These are phyloP conservation scores for Podotricha telesiphe DNA, from an alignment of 2,888 invertebrate genomes.

Conservation along the genomic window DNA sequence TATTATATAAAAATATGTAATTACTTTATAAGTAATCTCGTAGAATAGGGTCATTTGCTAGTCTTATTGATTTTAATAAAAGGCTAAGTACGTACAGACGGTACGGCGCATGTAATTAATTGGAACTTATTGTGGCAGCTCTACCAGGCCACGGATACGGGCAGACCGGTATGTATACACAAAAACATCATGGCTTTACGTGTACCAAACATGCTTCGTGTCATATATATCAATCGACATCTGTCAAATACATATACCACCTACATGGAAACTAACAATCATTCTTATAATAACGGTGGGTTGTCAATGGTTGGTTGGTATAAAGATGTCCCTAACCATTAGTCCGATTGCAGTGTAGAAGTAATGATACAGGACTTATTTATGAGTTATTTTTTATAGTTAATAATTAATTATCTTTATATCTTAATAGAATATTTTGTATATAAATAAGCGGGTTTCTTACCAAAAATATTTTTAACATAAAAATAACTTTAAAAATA, in stretches of 20 bases:
- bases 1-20: neutral
- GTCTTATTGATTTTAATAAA: constrained; percentile 22
- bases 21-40: neutral
- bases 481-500: no score
- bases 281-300: neutral
- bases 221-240: constrained; percentile 9
- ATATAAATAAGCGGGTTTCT: no score
- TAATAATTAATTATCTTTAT: neutral
- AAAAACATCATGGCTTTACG: constrained; percentile 45
- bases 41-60: neutral
- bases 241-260: constrained; percentile 15
- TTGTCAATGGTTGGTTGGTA: constrained; percentile 1
- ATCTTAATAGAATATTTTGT: neutral
- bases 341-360: constrained; percentile 3
- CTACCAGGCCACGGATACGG: constrained; percentile 80
- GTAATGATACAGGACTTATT: neutral
- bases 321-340: constrained; percentile 2
- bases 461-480: no score
- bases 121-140: constrained; percentile 79
- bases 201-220: constrained; percentile 38
- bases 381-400: neutral
- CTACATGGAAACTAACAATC: neutral
- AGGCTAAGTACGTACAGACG: constrained; percentile 42
- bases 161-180: constrained; percentile 76
- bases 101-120: constrained; percentile 74